Evolutionary conservation across 2,797 vertebrate genomes (phyloP).

Genomic region (Okamejei kenojei): DNA sequence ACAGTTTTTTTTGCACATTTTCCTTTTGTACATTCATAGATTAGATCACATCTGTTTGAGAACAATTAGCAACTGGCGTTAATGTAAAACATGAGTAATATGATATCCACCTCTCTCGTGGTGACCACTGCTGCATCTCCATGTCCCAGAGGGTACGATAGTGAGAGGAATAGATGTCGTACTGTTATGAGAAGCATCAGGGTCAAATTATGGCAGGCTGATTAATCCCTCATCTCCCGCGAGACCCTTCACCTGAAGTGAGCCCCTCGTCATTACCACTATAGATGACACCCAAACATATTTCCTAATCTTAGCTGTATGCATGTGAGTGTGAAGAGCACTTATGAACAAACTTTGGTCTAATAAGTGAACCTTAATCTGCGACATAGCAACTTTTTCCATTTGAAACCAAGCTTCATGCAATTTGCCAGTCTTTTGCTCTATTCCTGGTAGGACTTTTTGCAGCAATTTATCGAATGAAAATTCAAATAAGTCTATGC

Average conservation of each 20-base stretch:
- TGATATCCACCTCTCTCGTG: constrained; percentile 18
- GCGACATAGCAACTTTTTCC: not conserved
- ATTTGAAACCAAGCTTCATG: not conserved
- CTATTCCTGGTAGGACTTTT: not conserved
- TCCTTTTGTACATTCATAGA: constrained; percentile 35
- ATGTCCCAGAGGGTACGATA: not conserved
- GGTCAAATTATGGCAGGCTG: constrained; percentile 10
- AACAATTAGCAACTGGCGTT: constrained; percentile 23
- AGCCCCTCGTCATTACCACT: not conserved
- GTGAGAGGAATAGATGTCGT: constrained; percentile 3
- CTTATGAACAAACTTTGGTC: not conserved
- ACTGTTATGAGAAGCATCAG: constrained; percentile 25
- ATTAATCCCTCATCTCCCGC: constrained; percentile 29
- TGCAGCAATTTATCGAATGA: constrained; percentile 14
- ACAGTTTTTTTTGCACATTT: not conserved
- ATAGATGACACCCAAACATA: not conserved
- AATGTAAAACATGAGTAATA: constrained; percentile 31
- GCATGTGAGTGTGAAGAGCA: not conserved
- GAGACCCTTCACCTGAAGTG: constrained; percentile 17
- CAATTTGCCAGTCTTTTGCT: not conserved
- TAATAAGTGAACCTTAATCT: not conserved
- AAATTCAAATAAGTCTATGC: constrained; percentile 8
- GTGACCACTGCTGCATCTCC: not conserved
- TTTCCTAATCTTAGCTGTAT: not conserved
- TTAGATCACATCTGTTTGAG: constrained; percentile 30